Evolutionary conservation across 2,888 invertebrate genomes (phyloP).

Genomic region (Escarpia spicata): DNA sequence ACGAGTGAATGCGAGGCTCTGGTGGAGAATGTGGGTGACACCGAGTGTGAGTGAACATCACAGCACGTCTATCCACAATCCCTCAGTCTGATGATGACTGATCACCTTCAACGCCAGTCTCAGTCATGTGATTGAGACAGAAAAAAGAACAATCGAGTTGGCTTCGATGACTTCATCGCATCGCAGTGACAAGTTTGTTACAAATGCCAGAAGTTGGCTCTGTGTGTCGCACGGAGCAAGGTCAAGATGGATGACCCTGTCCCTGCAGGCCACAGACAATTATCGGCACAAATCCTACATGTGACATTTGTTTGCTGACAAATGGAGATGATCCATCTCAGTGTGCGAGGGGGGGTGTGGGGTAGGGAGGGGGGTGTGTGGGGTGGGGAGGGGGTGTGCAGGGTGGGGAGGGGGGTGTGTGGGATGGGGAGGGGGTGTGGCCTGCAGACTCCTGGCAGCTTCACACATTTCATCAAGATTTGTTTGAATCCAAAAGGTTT

Average conservation of each 20-base stretch:
- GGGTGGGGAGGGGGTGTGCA: too few species aligned
- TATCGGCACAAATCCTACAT: background rate
- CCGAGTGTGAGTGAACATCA: background rate
- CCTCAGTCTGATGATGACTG: background rate
- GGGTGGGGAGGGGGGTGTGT: too few species aligned
- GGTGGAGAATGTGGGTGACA: background rate
- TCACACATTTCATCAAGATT: too few species aligned
- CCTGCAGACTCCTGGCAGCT: too few species aligned
- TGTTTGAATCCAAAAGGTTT: too few species aligned
- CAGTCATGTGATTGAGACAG: background rate
- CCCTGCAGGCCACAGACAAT: background rate
- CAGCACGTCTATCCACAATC: background rate
- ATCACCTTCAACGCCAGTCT: background rate
- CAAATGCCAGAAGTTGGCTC: background rate
- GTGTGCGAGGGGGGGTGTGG: too few species aligned
- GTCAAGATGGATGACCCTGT: background rate
- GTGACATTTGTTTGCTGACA: background rate
- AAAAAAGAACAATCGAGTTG: background rate
- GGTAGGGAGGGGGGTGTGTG: too few species aligned
- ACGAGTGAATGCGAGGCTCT: background rate
- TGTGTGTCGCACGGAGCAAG: background rate
- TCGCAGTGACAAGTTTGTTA: background rate
- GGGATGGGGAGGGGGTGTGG: too few species aligned
- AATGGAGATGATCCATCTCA: background rate
- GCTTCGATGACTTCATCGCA: background rate